Evolutionary conservation across 2,888 invertebrate species (phyloP).

Genomic region (Drosophila subsilvestris): DNA sequence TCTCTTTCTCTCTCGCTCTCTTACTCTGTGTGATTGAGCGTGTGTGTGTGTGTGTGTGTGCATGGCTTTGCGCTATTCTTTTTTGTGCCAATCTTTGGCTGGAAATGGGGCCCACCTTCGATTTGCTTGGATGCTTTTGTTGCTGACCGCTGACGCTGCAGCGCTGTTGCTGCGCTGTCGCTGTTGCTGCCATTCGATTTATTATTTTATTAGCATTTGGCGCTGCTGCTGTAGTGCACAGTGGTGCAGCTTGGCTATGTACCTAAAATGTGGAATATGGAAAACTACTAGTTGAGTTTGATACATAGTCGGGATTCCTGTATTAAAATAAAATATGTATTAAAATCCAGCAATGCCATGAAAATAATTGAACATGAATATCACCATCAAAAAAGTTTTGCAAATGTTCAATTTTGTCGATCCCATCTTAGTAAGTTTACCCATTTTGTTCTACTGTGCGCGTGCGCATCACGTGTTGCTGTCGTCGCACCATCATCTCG

Average conservation of each 20-base stretch:
- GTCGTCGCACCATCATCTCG: slow-evolving; percentile 25
- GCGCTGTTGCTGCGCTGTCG: slow-evolving; percentile 20
- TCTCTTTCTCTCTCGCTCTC: slow-evolving; percentile 26
- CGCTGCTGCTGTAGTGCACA: slow-evolving; percentile 53
- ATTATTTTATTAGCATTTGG: slow-evolving; percentile 74
- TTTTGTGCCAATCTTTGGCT: slow-evolving; percentile 52
- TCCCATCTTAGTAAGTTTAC: not conserved
- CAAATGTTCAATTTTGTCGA: not conserved
- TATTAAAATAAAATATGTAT: not conserved
- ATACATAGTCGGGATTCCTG: not conserved
- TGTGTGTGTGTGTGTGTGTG: slow-evolving; percentile 23
- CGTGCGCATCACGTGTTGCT: slow-evolving; percentile 65
- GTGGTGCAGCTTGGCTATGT: slow-evolving; percentile 41
- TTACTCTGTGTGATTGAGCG: slow-evolving; percentile 14
- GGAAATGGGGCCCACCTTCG: slow-evolving; percentile 45
- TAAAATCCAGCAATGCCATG: not conserved
- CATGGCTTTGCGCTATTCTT: slow-evolving; percentile 53
- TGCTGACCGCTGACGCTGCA: slow-evolving; percentile 52
- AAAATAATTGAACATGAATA: not conserved
- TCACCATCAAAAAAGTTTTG: not conserved
- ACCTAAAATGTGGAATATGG: not conserved
- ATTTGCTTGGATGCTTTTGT: slow-evolving; percentile 71
- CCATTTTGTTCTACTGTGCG: slow-evolving; percentile 41
- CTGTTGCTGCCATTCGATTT: slow-evolving; percentile 63
- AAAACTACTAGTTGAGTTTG: slow-evolving; percentile 12